A percentile compares a stretch with the other conserved stretches of the same genome.
Evolutionary conservation across 2,888 invertebrate species (phyloP).

Genomic region (Polia nebulosa): DNA sequence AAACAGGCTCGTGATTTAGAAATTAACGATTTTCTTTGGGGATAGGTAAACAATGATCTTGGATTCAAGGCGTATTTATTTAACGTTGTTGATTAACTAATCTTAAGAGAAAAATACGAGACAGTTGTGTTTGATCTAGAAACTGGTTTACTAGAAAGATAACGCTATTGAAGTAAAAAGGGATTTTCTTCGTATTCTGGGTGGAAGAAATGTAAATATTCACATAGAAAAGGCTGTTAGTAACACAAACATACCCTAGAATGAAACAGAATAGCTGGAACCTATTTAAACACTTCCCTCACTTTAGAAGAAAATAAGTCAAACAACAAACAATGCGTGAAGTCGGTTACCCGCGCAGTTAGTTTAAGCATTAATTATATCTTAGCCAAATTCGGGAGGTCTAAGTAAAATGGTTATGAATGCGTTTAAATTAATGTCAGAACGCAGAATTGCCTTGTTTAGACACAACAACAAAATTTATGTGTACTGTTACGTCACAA

Average conservation of each 20-base stretch:
- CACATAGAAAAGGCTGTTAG: neutral
- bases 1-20: constrained; percentile 53
- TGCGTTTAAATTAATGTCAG: constrained; percentile 79
- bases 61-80: constrained; percentile 28
- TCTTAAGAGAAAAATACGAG: neutral
- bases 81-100: constrained; percentile 14
- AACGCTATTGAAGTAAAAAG: neutral
- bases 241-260: constrained; percentile 20
- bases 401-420: constrained; percentile 65
- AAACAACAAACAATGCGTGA: constrained; percentile 43
- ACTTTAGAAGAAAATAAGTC: constrained; percentile 42
- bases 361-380: constrained; percentile 60
- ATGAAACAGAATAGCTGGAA: constrained; percentile 21
- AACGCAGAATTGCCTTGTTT: constrained; percentile 79
- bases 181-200: neutral
- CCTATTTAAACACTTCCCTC: constrained; percentile 19
- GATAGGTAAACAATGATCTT: constrained; percentile 27
- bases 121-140: neutral
- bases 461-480: constrained; percentile 70
- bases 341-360: constrained; percentile 34
- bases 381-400: constrained; percentile 62
- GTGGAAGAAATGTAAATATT: constrained; percentile 20
- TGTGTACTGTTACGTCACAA: constrained; percentile 55
- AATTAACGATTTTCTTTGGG: constrained; percentile 43
- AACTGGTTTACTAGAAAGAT: neutral